These are phyloP conservation scores for Aix galericulata DNA, from an alignment of 2,113 vertebrate genomes.

Conservation along the genomic window DNA sequence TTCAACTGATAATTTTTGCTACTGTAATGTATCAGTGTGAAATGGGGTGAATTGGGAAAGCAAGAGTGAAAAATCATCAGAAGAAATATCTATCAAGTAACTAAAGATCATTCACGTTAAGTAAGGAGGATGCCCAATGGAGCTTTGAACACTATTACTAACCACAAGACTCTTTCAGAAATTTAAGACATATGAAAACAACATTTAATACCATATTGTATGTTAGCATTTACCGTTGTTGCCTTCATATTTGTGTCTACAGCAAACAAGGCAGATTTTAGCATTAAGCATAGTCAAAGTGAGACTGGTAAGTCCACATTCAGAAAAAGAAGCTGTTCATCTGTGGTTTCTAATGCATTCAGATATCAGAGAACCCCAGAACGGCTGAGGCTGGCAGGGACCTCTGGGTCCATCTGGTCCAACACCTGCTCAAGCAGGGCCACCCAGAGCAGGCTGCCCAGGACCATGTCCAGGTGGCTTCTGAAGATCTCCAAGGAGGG, in stretches of 20 bases:
- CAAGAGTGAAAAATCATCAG: background rate
- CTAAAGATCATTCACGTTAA: background rate
- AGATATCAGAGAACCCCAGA: background rate
- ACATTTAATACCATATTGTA: background rate
- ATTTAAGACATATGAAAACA: background rate
- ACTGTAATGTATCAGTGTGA: background rate
- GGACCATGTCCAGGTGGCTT: background rate
- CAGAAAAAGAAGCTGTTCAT: background rate
- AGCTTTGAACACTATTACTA: background rate
- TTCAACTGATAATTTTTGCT: background rate
- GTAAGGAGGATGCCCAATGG: background rate
- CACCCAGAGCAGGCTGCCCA: no score
- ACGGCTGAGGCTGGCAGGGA: background rate
- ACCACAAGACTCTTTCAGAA: background rate
- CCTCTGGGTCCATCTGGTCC: background rate
- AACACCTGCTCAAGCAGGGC: background rate
- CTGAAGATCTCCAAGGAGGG: background rate
- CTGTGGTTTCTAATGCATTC: background rate
- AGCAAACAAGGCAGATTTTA: background rate
- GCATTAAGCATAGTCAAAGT: background rate
- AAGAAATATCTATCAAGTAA: background rate
- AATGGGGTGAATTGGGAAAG: background rate
- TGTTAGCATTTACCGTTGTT: background rate
- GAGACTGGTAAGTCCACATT: background rate
- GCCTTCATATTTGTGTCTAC: background rate